Percentiles rank a stretch among this genome's conserved stretches.
Conservation (phyloP, 2,888 invertebrate genomes). For the Drosophila putrida region DNA sequence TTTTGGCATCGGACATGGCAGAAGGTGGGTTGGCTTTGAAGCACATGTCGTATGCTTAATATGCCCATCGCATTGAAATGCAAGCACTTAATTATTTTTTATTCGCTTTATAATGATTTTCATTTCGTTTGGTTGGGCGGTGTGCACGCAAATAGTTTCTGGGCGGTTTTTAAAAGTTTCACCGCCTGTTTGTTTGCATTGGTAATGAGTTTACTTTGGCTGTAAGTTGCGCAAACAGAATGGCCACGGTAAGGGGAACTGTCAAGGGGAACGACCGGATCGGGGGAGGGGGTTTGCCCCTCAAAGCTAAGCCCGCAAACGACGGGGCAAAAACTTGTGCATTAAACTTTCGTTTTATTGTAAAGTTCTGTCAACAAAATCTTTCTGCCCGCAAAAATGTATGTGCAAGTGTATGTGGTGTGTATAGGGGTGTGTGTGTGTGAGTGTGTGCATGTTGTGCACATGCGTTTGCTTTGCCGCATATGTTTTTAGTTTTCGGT, state of each 20-base stretch:
- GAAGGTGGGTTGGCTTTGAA: background rate
- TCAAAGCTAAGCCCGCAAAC: slow-evolving; percentile 54
- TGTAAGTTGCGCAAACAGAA: slow-evolving; percentile 80
- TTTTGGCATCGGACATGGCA: background rate
- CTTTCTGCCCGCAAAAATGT: slow-evolving; percentile 62
- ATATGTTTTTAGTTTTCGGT: slow-evolving; percentile 61
- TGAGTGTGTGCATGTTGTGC: slow-evolving; percentile 25
- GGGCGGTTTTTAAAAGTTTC: slow-evolving; percentile 67
- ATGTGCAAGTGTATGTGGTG: background rate
- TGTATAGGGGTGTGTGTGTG: slow-evolving; percentile 1
- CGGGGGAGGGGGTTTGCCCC: slow-evolving; percentile 11
- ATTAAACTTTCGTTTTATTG: slow-evolving; percentile 80
- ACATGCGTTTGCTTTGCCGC: slow-evolving; percentile 38
- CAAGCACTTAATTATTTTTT: slow-evolving; percentile 73
- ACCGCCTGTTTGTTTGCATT: slow-evolving; percentile 80
- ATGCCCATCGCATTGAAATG: slow-evolving; percentile 45
- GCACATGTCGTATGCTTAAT: slow-evolving; percentile 47
- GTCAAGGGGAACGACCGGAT: background rate
- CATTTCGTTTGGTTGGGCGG: slow-evolving; percentile 42
- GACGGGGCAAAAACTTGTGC: slow-evolving; percentile 68
- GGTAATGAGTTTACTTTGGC: slow-evolving; percentile 83
- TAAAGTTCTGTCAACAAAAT: slow-evolving; percentile 79
- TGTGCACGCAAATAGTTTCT: slow-evolving; percentile 69
- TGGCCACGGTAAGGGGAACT: slow-evolving; percentile 20
- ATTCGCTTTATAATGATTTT: slow-evolving; percentile 60